Percentiles rank a stretch among this genome's conserved stretches.
phyloP scores from a whole-genome alignment of 2,888 invertebrate genomes.

The Boloria selene region DNA sequence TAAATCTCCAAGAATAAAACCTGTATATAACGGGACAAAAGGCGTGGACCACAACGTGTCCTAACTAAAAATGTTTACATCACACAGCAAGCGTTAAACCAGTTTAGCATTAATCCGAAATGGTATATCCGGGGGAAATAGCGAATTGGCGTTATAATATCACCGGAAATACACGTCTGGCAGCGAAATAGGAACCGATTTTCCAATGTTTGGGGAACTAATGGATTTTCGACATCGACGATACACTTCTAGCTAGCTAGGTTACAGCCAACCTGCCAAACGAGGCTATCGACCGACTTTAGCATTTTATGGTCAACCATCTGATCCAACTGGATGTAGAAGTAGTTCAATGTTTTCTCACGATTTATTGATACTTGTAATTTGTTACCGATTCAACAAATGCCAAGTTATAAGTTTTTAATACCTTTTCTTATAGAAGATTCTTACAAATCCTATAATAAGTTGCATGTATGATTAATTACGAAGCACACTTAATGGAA shows the following conservation, averaged over 20 bases:
- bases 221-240: slow-evolving; percentile 26
- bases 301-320: slow-evolving; percentile 13
- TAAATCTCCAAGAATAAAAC: too few species aligned
- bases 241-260: not conserved
- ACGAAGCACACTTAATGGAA: too few species aligned
- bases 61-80: slow-evolving; percentile 2
- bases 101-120: slow-evolving; percentile 4
- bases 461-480: too few species aligned
- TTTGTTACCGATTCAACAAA: not conserved
- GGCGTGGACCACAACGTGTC: not conserved
- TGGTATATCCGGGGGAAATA: slow-evolving; percentile 14
- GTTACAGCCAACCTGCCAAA: slow-evolving; percentile 2
- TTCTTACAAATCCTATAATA: too few species aligned
- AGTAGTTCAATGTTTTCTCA: slow-evolving; percentile 18
- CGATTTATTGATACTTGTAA: slow-evolving; percentile 12
- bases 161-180: slow-evolving; percentile 22
- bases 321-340: slow-evolving; percentile 8
- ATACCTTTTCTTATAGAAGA: not conserved
- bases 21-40: too few species aligned
- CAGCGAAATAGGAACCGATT: slow-evolving; percentile 25
- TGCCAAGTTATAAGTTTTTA: not conserved
- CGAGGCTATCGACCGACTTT: slow-evolving; percentile 16
- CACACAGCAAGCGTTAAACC: not conserved
- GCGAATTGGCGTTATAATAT: slow-evolving; percentile 11
- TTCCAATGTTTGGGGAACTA: slow-evolving; percentile 33